A percentile compares a stretch with the other conserved stretches of the same genome.
Evolutionary conservation across 2,888 invertebrate genomes (phyloP).

Genomic region (Steinernema hermaphroditum): DNA sequence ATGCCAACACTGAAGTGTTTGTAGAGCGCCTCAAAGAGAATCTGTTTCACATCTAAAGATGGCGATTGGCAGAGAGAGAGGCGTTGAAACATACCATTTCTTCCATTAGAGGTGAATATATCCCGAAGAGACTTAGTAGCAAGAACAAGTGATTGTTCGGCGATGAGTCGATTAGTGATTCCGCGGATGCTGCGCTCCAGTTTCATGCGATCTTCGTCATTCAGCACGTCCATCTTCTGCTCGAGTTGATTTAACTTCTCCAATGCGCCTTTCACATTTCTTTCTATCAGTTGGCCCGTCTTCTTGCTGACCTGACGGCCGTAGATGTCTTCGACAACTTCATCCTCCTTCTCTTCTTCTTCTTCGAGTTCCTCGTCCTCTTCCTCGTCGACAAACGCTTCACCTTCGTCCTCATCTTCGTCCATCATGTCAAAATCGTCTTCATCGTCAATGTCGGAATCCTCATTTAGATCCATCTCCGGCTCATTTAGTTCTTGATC

Average conservation of each 20-base stretch:
- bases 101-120: slow-evolving; percentile 78
- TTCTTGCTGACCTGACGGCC: slow-evolving; percentile 36
- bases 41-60: slow-evolving; percentile 73
- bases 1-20: slow-evolving; percentile 75
- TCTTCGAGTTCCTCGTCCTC: slow-evolving; percentile 32
- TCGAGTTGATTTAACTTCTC: slow-evolving; percentile 73
- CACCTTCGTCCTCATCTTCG: slow-evolving; percentile 27
- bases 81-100: slow-evolving; percentile 72
- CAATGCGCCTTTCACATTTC: slow-evolving; percentile 67
- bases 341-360: slow-evolving; percentile 33
- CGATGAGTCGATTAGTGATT: slow-evolving; percentile 67
- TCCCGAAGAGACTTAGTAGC: slow-evolving; percentile 73
- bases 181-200: slow-evolving; percentile 84
- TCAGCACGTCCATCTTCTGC: slow-evolving; percentile 39
- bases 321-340: slow-evolving; percentile 42
- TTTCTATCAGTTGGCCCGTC: slow-evolving; percentile 39
- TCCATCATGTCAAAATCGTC: slow-evolving; percentile 9
- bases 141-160: slow-evolving; percentile 75
- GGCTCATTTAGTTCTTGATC: not conserved
- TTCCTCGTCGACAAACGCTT: not conserved
- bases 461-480: slow-evolving; percentile 19
- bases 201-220: slow-evolving; percentile 72
- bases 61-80: not conserved
- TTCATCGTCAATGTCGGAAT: slow-evolving; percentile 10
- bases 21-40: slow-evolving; percentile 75